A percentile compares a stretch with the other conserved stretches of the same genome.
Conservation (phyloP, 2,113 vertebrate genomes). For the Opisthocomus hoazin region DNA sequence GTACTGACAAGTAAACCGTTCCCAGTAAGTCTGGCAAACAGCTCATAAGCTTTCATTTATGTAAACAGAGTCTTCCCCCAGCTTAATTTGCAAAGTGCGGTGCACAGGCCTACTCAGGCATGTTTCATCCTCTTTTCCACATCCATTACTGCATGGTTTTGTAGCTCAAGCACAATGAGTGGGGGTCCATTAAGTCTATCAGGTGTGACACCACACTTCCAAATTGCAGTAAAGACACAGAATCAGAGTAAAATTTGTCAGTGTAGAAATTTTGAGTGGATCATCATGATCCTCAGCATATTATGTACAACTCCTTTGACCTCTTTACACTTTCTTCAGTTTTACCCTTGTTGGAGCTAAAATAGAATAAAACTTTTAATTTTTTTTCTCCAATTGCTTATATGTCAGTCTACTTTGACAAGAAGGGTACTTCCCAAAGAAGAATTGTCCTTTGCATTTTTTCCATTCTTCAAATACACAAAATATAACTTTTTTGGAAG, state of each 20-base stretch:
- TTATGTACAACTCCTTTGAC: not conserved
- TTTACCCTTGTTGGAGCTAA: not conserved
- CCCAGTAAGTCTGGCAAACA: not conserved
- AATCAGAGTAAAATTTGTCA: not conserved
- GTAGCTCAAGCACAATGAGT: not conserved
- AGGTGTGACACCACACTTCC: not conserved
- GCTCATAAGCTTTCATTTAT: not conserved
- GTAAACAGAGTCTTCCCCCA: not conserved
- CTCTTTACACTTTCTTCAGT: not conserved
- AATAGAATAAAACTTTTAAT: not conserved
- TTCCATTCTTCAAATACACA: not conserved
- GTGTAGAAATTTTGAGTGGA: not conserved
- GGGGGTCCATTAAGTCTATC: not conserved
- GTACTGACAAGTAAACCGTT: not conserved
- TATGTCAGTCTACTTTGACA: not conserved
- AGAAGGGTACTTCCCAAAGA: not conserved
- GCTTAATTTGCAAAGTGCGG: not conserved
- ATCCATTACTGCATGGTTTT: not conserved
- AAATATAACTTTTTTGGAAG: not conserved
- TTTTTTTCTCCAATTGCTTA: not conserved
- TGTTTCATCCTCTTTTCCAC: not conserved
- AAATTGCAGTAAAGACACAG: not conserved
- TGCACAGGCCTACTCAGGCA: not conserved
- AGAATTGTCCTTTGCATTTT: not conserved
- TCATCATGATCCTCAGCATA: not conserved